These are phyloP conservation scores for Ischnus inquisitorius DNA, from an alignment of 2,888 invertebrate species.

Conservation along the genomic window DNA sequence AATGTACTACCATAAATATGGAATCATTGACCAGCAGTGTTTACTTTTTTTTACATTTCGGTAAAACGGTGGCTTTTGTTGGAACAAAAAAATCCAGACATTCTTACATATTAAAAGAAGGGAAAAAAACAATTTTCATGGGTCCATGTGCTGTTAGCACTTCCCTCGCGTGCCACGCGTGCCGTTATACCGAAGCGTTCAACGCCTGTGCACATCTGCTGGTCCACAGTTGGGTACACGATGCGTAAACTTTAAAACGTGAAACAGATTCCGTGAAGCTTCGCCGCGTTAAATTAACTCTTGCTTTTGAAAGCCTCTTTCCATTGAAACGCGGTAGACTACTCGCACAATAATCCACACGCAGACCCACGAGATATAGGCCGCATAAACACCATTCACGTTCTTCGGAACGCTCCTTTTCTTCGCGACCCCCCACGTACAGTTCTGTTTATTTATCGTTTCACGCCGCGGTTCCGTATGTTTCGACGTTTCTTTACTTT, in stretches of 20 bases:
- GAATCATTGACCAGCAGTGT: too few relatives aligned
- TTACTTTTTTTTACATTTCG: too few relatives aligned
- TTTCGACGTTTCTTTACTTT: background rate
- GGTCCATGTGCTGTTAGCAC: constrained; percentile 25
- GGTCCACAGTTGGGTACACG: constrained; percentile 18
- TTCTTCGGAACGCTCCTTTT: background rate
- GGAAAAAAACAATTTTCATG: background rate
- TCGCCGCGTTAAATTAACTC: constrained; percentile 78
- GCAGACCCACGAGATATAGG: background rate
- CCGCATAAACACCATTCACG: background rate
- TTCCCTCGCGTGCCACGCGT: constrained; percentile 35
- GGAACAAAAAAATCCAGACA: too few relatives aligned
- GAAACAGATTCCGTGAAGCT: constrained; percentile 71
- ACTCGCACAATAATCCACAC: too few relatives aligned
- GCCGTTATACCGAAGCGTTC: background rate
- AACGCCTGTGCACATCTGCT: background rate
- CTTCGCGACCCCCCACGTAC: background rate
- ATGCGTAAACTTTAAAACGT: background rate
- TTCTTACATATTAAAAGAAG: too few relatives aligned
- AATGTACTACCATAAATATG: too few relatives aligned
- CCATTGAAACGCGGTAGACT: too few relatives aligned
- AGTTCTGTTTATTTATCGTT: background rate
- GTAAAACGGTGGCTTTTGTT: too few relatives aligned
- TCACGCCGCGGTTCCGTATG: background rate
- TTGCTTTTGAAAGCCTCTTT: constrained; percentile 65